Percentiles rank a stretch among this genome's conserved stretches.
These are phyloP conservation scores for Ophiodon elongatus DNA, from an alignment of 2,113 vertebrate genomes.

Conservation along the genomic window DNA sequence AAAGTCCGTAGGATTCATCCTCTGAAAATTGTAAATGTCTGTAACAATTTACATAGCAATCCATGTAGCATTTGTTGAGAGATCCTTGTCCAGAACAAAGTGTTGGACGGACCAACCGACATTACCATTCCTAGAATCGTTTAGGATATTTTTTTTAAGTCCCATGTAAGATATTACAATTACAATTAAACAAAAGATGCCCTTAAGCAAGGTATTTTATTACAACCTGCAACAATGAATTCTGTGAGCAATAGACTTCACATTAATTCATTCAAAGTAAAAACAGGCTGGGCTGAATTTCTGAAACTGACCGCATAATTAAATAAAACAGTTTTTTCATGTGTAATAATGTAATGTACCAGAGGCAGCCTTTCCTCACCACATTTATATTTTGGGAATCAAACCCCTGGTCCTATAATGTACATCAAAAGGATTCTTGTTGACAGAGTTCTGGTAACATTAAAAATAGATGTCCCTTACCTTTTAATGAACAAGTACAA, in stretches of 20 bases:
- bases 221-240: not conserved
- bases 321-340: conserved; percentile 18
- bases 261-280: conserved; percentile 1
- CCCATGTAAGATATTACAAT: not conserved
- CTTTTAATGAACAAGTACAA: conserved; percentile 70
- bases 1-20: not conserved
- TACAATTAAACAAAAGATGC: not conserved
- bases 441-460: conserved; percentile 66
- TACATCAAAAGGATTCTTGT: conserved; percentile 67
- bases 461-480: conserved; percentile 74
- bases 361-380: conserved; percentile 27
- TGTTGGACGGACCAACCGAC: not conserved
- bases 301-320: conserved; percentile 7
- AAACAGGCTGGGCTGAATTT: not conserved
- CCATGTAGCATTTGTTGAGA: not conserved
- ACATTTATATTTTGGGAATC: conserved; percentile 42
- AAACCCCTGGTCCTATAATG: conserved; percentile 33
- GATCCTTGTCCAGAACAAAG: not conserved
- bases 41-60: not conserved
- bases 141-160: not conserved
- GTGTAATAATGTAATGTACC: conserved; percentile 37
- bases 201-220: not conserved
- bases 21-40: too few relatives aligned
- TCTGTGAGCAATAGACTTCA: not conserved
- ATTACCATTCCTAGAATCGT: too few relatives aligned